These are phyloP conservation scores for Eurytoma adleriae DNA, from an alignment of 2,888 invertebrate species.

Conservation along the genomic window DNA sequence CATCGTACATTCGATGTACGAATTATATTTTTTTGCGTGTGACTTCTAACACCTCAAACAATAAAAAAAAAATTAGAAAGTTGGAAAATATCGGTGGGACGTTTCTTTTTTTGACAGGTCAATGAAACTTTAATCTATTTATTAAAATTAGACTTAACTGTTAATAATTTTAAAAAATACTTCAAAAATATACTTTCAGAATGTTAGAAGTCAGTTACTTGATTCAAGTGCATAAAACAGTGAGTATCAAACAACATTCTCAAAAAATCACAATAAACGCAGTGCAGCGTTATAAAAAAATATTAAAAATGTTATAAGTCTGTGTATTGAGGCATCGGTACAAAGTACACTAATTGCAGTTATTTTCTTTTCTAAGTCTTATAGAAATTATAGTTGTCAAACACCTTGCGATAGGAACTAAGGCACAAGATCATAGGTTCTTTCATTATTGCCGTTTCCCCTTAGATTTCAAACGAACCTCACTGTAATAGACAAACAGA, in stretches of 20 bases:
- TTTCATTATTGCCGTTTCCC: conserved; percentile 36
- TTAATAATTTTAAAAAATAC: background rate
- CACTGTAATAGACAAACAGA: background rate
- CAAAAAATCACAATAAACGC: conserved; percentile 47
- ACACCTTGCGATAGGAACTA: conserved; percentile 56
- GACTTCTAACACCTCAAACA: conserved; percentile 34
- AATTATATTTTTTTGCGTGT: conserved; percentile 9
- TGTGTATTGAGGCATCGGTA: conserved; percentile 41
- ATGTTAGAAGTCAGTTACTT: conserved; percentile 30
- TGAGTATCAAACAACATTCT: conserved; percentile 43
- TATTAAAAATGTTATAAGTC: conserved; percentile 39
- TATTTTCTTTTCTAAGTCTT: conserved; percentile 38
- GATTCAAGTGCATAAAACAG: conserved; percentile 41
- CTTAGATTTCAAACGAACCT: conserved; percentile 25
- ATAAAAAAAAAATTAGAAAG: too few relatives aligned
- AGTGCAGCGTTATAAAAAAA: conserved; percentile 43
- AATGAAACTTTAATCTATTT: too few relatives aligned
- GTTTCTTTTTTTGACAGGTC: too few relatives aligned
- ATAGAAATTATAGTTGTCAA: conserved; percentile 45
- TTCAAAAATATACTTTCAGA: background rate
- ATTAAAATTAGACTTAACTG: too few relatives aligned
- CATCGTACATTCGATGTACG: conserved; percentile 50
- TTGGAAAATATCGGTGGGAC: too few relatives aligned
- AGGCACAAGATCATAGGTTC: conserved; percentile 52
- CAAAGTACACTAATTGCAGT: conserved; percentile 29